Percentiles rank a stretch among this genome's conserved stretches.
phyloP scores from a whole-genome alignment of 1,140 invertebrate genomes.

The Hestina assimilis region DNA sequence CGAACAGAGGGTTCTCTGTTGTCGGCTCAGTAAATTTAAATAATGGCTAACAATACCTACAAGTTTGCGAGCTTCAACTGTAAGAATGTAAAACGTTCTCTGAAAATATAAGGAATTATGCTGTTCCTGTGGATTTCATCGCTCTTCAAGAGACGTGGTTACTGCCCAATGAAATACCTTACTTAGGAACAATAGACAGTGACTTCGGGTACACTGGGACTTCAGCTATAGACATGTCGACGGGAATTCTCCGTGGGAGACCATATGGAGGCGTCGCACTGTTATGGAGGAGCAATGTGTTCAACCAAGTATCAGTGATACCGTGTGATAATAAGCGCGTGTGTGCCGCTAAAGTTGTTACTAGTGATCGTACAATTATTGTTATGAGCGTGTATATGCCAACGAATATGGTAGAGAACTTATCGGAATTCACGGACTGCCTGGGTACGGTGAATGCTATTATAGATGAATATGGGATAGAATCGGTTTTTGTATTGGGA shows the following conservation, averaged over 20 bases:
- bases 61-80: too few species aligned
- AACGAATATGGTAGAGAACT: too few species aligned
- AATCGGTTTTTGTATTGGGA: too few species aligned
- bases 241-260: constrained; percentile 9
- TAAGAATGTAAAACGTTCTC: not conserved
- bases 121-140: not conserved
- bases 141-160: constrained; percentile 22
- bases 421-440: too few species aligned
- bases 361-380: not conserved
- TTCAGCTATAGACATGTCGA: constrained; percentile 17
- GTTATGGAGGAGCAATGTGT: constrained; percentile 19
- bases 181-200: constrained; percentile 11
- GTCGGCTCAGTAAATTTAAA: too few species aligned
- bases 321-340: constrained; percentile 6
- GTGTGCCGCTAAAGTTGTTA: not conserved
- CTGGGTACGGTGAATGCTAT: too few species aligned
- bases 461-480: too few species aligned
- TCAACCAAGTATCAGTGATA: constrained; percentile 15
- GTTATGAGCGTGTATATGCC: constrained; percentile 14
- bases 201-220: constrained; percentile 19
- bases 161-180: constrained; percentile 21
- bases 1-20: too few species aligned
- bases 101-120: not conserved
- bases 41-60: too few species aligned
- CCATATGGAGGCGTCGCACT: constrained; percentile 22